Evolutionary conservation across 2,888 invertebrate genomes (phyloP), one percentile per base, ranked within the genome.

Genomic region (Amphipyra tragopoginis): DNA sequence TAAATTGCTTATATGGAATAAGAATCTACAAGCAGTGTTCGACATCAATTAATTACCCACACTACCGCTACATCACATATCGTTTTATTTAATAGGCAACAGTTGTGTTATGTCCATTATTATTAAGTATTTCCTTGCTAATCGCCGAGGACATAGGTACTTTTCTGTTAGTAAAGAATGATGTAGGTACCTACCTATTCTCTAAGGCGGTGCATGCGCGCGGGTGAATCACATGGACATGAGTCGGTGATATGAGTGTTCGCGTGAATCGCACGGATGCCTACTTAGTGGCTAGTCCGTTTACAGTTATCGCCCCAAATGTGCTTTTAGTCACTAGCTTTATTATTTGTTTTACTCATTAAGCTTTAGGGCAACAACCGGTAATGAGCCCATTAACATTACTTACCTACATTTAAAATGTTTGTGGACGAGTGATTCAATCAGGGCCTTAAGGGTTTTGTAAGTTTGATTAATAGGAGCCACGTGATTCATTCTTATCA

Each of bases 291-390:
- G 21, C 66, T 71, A 73, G 64, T 65, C 61, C 64, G 70, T 83
- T 75, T 86, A 86, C 86, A 85, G 87, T 86, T 88, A 89, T 55
- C 72, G 84, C 75, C 80, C 85, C 75, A 80, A 83, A 86, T 88
- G 80, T 81, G 81, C 72, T 85, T 80, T 83, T 68, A 65, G 80
- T 79, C 75, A 79, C 77, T 79, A 76, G 80, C 72, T 86, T 82
- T 77, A 75, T 68, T 82, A 75, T 83, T 80, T 81, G 81, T 79
- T 79, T 81, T 77, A 64, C 56, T 68, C 55, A 72, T 82, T 73
- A 71, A 68, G 67, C 70, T 75, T 72, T 80, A 72, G 82, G 68
- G 68, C 80, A 87, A 82, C 66, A 83, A 85, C 80, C 82, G 64
- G 59, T 72, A 86, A 81, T 67, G 73, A 81, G 79, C 63, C 65